Conservation (phyloP, 2,888 invertebrate species). For the Trypoxylon attenuatum region DNA sequence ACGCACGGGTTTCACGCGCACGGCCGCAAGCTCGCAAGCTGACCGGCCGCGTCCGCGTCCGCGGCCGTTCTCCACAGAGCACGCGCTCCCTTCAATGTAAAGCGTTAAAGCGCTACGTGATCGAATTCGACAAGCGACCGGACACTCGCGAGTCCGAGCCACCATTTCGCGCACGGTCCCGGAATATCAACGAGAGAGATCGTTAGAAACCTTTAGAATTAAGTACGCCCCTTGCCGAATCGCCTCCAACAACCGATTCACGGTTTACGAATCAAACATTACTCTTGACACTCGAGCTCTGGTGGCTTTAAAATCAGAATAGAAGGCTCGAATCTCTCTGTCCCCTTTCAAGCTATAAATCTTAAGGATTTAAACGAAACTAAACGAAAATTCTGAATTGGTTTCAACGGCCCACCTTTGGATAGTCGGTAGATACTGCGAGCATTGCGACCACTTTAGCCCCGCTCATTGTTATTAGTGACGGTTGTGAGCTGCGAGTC, state of each 20-base stretch:
- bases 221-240: slow-evolving; percentile 35
- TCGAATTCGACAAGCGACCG: slow-evolving; percentile 64
- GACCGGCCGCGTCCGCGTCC: slow-evolving; percentile 25
- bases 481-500: slow-evolving; percentile 32
- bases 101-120: slow-evolving; percentile 66
- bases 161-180: slow-evolving; percentile 59
- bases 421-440: too few species aligned
- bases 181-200: slow-evolving; percentile 62
- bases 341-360: too few species aligned
- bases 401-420: too few species aligned
- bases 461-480: slow-evolving; percentile 39
- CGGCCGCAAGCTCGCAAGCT: slow-evolving; percentile 6
- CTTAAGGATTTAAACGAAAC: too few species aligned
- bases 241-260: slow-evolving; percentile 25
- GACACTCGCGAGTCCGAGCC: slow-evolving; percentile 60
- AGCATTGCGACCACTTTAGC: background rate
- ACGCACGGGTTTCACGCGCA: slow-evolving; percentile 9
- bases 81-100: slow-evolving; percentile 67
- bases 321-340: background rate
- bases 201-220: slow-evolving; percentile 60
- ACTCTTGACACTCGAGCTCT: slow-evolving; percentile 22
- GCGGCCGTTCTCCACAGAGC: slow-evolving; percentile 60
- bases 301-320: slow-evolving; percentile 5
- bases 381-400: too few species aligned
- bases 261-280: slow-evolving; percentile 32